These are phyloP conservation scores for Chouioia cunea DNA, from an alignment of 2,888 invertebrate species.

Conservation along the genomic window DNA sequence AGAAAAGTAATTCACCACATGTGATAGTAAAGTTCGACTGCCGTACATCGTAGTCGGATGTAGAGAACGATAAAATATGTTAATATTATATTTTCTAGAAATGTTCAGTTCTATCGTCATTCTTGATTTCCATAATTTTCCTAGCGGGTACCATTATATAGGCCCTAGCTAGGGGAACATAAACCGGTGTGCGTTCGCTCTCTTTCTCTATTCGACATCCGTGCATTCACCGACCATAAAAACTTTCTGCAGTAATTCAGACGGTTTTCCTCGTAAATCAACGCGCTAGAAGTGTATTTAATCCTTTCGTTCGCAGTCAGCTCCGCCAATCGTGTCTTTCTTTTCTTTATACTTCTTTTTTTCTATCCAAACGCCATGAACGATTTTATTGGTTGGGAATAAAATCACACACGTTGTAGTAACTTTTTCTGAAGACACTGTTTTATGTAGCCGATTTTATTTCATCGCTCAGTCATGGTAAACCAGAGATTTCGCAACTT, in stretches of 20 bases:
- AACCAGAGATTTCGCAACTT: too few species aligned
- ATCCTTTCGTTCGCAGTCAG: conserved; percentile 52
- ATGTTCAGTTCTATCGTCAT: conserved; percentile 21
- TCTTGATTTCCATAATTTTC: conserved; percentile 56
- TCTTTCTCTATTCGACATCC: conserved; percentile 51
- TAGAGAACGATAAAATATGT: conserved; percentile 37
- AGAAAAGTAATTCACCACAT: too few species aligned
- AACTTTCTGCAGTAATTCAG: conserved; percentile 56
- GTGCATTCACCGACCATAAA: conserved; percentile 51
- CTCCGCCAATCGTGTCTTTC: too few species aligned
- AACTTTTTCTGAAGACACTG: neutral
- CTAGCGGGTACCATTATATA: conserved; percentile 51
- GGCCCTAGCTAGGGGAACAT: conserved; percentile 50
- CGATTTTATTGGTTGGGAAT: conserved; percentile 34
- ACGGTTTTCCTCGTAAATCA: conserved; percentile 55
- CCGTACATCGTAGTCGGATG: too few species aligned
- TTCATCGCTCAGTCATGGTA: too few species aligned
- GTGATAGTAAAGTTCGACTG: too few species aligned
- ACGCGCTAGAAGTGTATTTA: conserved; percentile 53
- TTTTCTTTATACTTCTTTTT: too few species aligned
- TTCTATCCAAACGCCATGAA: conserved; percentile 3
- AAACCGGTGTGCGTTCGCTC: conserved; percentile 47
- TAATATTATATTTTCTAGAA: conserved; percentile 40
- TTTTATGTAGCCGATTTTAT: conserved; percentile 1
- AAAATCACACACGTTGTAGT: conserved; percentile 23